A percentile compares a stretch with the other conserved stretches of the same genome.
phyloP scores from a whole-genome alignment of 92 coral and sea anemone genomes.

The Hydrozoanthus gracilis region DNA sequence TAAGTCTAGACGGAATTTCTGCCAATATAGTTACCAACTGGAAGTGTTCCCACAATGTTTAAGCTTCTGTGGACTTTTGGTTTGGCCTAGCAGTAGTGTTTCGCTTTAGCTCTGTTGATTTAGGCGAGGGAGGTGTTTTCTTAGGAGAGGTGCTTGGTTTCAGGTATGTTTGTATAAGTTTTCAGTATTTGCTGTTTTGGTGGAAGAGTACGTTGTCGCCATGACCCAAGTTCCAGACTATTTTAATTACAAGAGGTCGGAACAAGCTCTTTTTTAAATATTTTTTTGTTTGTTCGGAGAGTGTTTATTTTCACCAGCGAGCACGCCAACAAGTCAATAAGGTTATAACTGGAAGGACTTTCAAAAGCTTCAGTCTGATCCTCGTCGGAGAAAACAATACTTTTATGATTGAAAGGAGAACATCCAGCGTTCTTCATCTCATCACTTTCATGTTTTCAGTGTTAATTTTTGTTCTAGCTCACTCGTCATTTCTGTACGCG shows the following conservation, averaged over 20 bases:
- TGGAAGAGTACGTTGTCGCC: background rate
- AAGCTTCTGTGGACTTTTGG: no score
- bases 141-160: background rate
- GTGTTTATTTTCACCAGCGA: background rate
- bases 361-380: no score
- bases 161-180: background rate
- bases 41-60: background rate
- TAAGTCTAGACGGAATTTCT: conserved; percentile 29
- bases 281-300: background rate
- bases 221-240: background rate
- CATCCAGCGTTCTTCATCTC: no score
- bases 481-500: no score
- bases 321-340: no score
- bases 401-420: no score
- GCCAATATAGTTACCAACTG: background rate
- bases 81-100: background rate
- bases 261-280: background rate
- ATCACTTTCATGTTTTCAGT: no score
- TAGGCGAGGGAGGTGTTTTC: background rate
- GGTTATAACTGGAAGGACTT: no score
- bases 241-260: background rate
- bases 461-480: no score
- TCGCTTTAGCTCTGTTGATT: background rate
- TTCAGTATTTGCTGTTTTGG: background rate
- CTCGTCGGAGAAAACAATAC: no score